Conservation (phyloP, 2,113 vertebrate genomes). For the Megaceryle maxima region DNA sequence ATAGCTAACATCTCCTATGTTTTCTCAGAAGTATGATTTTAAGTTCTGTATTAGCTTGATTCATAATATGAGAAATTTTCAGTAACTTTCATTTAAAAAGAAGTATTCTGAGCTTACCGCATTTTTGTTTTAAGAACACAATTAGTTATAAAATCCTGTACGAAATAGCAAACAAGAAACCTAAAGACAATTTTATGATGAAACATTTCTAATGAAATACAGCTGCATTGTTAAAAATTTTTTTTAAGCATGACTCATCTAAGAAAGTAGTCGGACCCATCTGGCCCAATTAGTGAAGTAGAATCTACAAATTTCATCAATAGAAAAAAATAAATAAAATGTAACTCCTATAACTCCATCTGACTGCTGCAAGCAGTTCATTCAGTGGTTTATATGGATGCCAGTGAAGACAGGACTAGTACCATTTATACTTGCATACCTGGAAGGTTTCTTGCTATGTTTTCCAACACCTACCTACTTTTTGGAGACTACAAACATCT, state of each 20-base stretch:
- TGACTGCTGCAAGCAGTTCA: background rate
- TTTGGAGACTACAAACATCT: background rate
- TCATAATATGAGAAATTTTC: background rate
- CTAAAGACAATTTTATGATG: background rate
- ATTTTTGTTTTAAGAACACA: background rate
- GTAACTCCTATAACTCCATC: background rate
- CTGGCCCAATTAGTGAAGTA: background rate
- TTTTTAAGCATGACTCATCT: conserved; percentile 18
- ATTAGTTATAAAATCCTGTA: background rate
- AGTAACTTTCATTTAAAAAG: background rate
- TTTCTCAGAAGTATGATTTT: background rate
- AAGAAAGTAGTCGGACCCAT: conserved; percentile 20
- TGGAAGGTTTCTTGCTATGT: background rate
- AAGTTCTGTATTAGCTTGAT: background rate
- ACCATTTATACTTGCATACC: background rate
- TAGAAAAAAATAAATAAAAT: background rate
- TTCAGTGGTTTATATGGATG: background rate
- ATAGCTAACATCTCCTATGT: background rate
- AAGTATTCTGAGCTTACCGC: background rate
- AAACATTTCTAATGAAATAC: background rate
- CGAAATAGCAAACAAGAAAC: background rate
- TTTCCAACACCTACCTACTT: background rate
- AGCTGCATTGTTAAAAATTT: background rate
- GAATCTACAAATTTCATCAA: background rate
- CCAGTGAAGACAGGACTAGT: background rate